Conservation (phyloP, 2,797 vertebrate species). For the Adrianichthys oophorus region DNA sequence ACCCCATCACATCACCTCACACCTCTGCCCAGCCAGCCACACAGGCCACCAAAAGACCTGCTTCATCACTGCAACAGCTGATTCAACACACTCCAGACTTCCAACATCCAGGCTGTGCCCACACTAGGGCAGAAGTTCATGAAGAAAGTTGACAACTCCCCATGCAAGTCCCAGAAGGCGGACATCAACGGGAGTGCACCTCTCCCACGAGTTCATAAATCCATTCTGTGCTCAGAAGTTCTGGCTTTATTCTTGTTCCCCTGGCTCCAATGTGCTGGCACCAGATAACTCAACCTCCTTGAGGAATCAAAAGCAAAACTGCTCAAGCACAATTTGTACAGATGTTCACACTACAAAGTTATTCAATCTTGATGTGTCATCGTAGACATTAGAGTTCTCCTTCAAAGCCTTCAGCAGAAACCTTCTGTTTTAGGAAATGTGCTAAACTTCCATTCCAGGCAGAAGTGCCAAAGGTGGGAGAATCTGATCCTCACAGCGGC, state of each 20-base stretch:
- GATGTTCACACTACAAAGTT: constrained; percentile 6
- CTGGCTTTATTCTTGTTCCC: constrained; percentile 5
- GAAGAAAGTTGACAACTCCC: constrained; percentile 37
- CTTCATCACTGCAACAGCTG: constrained; percentile 71
- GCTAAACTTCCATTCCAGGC: constrained; percentile 22
- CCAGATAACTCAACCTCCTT: constrained; percentile 8
- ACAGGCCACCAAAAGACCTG: constrained; percentile 77
- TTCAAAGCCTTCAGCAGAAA: constrained; percentile 5
- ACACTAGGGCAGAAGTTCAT: constrained; percentile 33
- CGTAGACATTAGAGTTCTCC: constrained; percentile 11
- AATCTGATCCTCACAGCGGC: constrained; percentile 36
- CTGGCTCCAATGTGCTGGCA: neutral
- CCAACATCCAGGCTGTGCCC: constrained; percentile 53
- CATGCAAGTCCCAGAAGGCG: constrained; percentile 33
- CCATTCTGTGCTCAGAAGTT: neutral
- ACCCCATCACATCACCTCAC: constrained; percentile 94
- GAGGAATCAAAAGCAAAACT: constrained; percentile 17
- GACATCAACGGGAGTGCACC: constrained; percentile 41
- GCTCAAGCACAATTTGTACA: constrained; percentile 1
- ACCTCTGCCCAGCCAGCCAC: constrained; percentile 75
- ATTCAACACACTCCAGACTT: constrained; percentile 44
- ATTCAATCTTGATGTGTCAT: neutral
- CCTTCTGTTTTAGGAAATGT: constrained; percentile 17
- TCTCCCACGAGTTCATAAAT: constrained; percentile 27
- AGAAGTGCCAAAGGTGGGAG: neutral